Percentiles rank a stretch among this genome's conserved stretches.
Evolutionary conservation across 2,113 vertebrate species (phyloP).

Genomic region (Pseudolaguvia tuberculata): DNA sequence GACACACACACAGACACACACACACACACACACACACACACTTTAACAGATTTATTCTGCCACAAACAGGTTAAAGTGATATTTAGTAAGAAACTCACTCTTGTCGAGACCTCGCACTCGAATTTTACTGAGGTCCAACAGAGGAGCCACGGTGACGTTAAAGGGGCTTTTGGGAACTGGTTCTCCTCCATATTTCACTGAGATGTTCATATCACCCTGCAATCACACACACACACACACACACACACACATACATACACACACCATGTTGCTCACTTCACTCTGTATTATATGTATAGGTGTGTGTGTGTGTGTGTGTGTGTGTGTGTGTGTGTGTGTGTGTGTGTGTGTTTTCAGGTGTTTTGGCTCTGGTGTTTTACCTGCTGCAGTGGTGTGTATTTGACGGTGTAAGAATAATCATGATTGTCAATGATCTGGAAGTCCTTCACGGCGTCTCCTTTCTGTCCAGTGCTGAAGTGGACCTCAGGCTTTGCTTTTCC

Average conservation of each 20-base stretch:
- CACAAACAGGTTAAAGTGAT: not conserved
- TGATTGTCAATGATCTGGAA: conserved; percentile 95
- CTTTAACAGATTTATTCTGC: not conserved
- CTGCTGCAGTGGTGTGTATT: conserved; percentile 87
- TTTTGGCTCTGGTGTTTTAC: conserved; percentile 53
- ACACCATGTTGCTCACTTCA: not conserved
- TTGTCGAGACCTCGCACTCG: conserved; percentile 84
- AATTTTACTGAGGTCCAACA: conserved; percentile 80
- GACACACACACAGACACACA: not conserved
- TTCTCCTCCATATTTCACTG: conserved; percentile 80
- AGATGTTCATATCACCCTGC: conserved; percentile 82
- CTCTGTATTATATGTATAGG: too few relatives aligned
- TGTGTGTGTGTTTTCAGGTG: not conserved
- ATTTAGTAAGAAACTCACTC: conserved; percentile 68
- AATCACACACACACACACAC: conserved; percentile 18
- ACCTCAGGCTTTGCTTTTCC: conserved; percentile 88
- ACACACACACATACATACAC: not conserved
- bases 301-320: too few relatives aligned
- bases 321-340: too few relatives aligned
- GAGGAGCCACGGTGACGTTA: conserved; percentile 75
- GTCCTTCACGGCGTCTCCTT: conserved; percentile 81
- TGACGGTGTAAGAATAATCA: conserved; percentile 92
- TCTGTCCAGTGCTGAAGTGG: conserved; percentile 71
- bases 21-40: conserved; percentile 7
- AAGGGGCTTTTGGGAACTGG: conserved; percentile 86